These are phyloP conservation scores for Actenoides hombroni DNA, from an alignment of 2,113 vertebrate species.

Conservation along the genomic window DNA sequence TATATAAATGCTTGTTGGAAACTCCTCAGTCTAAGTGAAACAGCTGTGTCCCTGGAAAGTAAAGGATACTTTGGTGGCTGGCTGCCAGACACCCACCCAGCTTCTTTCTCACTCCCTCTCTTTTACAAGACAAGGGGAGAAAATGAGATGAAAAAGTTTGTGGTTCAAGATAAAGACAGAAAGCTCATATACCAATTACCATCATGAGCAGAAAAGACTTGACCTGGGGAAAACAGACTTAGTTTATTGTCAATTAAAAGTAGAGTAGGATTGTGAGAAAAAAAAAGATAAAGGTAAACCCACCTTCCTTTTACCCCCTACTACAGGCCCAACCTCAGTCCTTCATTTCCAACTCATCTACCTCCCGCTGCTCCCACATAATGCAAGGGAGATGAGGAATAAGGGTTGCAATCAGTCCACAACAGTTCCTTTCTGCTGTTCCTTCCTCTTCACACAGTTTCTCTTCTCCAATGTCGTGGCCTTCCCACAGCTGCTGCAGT, in stretches of 20 bases:
- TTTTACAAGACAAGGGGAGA: background rate
- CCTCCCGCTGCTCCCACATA: fast-evolving
- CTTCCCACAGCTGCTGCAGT: background rate
- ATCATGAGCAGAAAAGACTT: background rate
- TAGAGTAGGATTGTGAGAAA: background rate
- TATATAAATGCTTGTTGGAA: background rate
- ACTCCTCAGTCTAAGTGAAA: background rate
- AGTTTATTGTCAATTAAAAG: background rate
- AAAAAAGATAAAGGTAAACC: background rate
- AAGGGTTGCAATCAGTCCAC: fast-evolving
- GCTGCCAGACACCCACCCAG: background rate
- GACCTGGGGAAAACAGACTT: background rate
- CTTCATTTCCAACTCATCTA: background rate
- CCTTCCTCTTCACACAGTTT: background rate
- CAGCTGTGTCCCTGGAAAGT: background rate
- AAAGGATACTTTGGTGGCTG: background rate
- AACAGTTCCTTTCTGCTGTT: background rate
- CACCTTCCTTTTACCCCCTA: background rate
- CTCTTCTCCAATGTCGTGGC: fast-evolving
- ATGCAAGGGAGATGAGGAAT: background rate
- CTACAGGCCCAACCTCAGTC: background rate
- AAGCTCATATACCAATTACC: background rate
- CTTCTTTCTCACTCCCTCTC: background rate
- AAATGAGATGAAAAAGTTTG: background rate
- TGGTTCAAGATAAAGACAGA: background rate